These are phyloP conservation scores for Pollicipes pollicipes DNA, from an alignment of 1,140 invertebrate species.

Conservation along the genomic window DNA sequence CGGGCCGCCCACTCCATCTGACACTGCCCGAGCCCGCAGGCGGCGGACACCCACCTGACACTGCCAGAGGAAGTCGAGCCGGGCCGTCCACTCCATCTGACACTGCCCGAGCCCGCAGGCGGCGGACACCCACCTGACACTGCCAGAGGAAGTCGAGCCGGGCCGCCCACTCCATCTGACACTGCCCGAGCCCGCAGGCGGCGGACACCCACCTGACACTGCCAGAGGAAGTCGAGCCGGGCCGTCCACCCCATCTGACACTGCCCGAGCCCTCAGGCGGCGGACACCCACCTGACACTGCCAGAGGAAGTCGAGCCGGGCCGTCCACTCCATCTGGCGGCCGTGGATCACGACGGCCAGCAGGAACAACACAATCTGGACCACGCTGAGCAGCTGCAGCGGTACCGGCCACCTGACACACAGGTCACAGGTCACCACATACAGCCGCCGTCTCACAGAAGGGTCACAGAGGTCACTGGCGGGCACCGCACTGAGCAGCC, in stretches of 20 bases:
- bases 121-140: neutral
- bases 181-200: neutral
- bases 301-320: conserved; percentile 49
- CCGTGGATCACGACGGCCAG: conserved; percentile 62
- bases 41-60: too few relatives aligned
- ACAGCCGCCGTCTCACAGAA: too few relatives aligned
- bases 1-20: too few relatives aligned
- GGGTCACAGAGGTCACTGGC: too few relatives aligned
- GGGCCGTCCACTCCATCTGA: conserved; percentile 5
- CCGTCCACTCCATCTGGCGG: conserved; percentile 67
- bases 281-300: conserved; percentile 26
- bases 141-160: neutral
- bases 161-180: too few relatives aligned
- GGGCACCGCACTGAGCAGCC: too few relatives aligned
- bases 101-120: conserved; percentile 3
- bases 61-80: conserved; percentile 1
- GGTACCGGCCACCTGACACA: conserved; percentile 24
- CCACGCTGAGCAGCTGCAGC: conserved; percentile 27
- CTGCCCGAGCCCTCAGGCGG: neutral
- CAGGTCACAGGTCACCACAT: neutral
- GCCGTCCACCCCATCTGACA: conserved; percentile 69
- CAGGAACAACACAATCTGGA: conserved; percentile 58
- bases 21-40: too few relatives aligned
- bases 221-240: conserved; percentile 61
- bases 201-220: conserved; percentile 36